These are phyloP conservation scores for Dissostichus mawsoni DNA, from an alignment of 2,113 vertebrate genomes.

Conservation along the genomic window DNA sequence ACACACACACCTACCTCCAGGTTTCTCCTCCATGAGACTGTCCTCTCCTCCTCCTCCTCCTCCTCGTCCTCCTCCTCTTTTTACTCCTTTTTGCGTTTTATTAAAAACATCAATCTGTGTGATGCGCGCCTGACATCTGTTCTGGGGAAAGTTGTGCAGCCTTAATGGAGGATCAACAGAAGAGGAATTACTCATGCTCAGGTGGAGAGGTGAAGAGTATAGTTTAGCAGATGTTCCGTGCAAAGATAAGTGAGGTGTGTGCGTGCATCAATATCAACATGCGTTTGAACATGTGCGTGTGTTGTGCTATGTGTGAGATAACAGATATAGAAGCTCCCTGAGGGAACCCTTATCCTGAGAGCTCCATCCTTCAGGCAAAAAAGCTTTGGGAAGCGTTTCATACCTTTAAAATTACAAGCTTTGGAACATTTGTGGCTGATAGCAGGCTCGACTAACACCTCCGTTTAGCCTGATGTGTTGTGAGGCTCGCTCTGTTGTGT, in stretches of 20 bases:
- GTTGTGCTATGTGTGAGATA: slow-evolving; percentile 49
- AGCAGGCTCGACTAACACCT: slow-evolving; percentile 56
- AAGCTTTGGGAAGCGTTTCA: slow-evolving; percentile 48
- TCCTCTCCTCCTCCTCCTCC: slow-evolving; percentile 43
- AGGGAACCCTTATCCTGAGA: slow-evolving; percentile 50
- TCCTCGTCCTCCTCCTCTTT: slow-evolving; percentile 42
- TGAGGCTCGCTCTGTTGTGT: slow-evolving; percentile 17
- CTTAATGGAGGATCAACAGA: slow-evolving; percentile 74
- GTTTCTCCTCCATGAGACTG: slow-evolving; percentile 63
- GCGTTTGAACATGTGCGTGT: slow-evolving; percentile 50
- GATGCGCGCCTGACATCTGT: slow-evolving; percentile 72
- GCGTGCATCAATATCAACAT: slow-evolving; percentile 18
- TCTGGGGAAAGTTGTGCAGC: slow-evolving; percentile 52
- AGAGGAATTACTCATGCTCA: slow-evolving; percentile 54
- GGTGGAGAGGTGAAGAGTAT: slow-evolving; percentile 61
- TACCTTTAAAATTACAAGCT: slow-evolving; percentile 57
- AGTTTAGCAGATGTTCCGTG: slow-evolving; percentile 72
- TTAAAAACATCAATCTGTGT: slow-evolving; percentile 76
- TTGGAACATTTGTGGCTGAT: slow-evolving; percentile 51
- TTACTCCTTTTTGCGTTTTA: slow-evolving; percentile 65
- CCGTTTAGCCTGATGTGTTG: slow-evolving; percentile 43
- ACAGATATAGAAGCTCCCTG: slow-evolving; percentile 44
- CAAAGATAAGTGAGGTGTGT: slow-evolving; percentile 38
- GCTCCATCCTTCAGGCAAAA: slow-evolving; percentile 53
- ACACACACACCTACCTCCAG: slow-evolving; percentile 61